Conservation (phyloP, 2,888 invertebrate genomes). For the Thera britannica region DNA sequence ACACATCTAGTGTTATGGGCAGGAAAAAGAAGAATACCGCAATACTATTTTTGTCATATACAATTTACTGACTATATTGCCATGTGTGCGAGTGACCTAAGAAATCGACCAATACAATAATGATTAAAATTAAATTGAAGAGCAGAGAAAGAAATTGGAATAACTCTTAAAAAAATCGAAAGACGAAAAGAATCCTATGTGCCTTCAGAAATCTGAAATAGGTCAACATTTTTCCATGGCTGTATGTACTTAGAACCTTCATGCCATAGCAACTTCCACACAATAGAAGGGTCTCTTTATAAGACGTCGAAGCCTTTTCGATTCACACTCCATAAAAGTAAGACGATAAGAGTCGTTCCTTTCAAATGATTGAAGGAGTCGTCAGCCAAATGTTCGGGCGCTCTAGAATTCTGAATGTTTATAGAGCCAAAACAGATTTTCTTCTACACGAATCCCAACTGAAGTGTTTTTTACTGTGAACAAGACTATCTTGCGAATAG, state of each 20-base stretch:
- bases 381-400: conserved; percentile 65
- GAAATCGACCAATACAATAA: no score
- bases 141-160: no score
- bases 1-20: no score
- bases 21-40: no score
- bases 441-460: conserved; percentile 60
- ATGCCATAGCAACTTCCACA: conserved; percentile 70
- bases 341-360: conserved; percentile 78
- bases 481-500: conserved; percentile 32
- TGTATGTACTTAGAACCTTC: conserved; percentile 59
- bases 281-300: conserved; percentile 78
- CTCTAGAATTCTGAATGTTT: conserved; percentile 57
- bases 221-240: conserved; percentile 33
- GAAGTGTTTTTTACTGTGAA: conserved; percentile 58
- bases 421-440: conserved; percentile 67
- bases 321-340: conserved; percentile 79
- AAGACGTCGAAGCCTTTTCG: conserved; percentile 72
- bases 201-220: conserved; percentile 23
- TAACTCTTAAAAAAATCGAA: neutral
- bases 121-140: no score
- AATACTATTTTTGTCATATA: no score
- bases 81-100: no score
- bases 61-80: no score
- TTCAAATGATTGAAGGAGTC: conserved; percentile 74
- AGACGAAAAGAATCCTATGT: conserved; percentile 41